Conservation (phyloP, 2,113 vertebrate species). For the Lagopus muta region DNA sequence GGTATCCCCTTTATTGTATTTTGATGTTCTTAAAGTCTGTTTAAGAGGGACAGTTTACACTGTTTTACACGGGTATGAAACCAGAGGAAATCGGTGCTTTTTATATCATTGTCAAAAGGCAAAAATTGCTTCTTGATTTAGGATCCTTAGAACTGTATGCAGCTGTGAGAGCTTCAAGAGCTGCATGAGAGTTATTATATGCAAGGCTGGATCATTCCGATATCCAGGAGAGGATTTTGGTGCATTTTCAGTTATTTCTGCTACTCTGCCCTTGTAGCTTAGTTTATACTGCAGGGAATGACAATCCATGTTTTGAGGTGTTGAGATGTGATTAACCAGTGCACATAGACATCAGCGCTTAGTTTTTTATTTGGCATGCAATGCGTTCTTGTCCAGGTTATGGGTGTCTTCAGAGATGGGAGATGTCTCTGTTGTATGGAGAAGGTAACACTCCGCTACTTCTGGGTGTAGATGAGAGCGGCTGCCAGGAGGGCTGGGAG, state of each 20-base stretch:
- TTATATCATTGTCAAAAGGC: conserved; percentile 5
- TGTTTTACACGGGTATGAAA: neutral
- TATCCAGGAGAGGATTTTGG: neutral
- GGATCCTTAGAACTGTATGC: neutral
- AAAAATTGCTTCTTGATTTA: conserved; percentile 59
- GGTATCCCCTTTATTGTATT: neutral
- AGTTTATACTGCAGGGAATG: neutral
- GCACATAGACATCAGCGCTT: neutral
- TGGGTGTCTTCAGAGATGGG: neutral
- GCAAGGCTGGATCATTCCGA: neutral
- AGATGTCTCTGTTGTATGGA: neutral
- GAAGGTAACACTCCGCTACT: neutral
- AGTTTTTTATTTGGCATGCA: neutral
- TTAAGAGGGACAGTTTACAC: neutral
- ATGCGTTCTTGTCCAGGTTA: neutral
- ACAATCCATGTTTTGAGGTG: neutral
- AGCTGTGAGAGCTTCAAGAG: neutral
- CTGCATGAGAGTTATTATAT: neutral
- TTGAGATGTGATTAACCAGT: neutral
- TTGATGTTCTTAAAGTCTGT: neutral
- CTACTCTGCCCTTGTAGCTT: neutral
- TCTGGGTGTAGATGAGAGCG: neutral
- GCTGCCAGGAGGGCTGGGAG: neutral
- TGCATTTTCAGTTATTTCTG: neutral
- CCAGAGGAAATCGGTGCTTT: neutral